These are phyloP conservation scores for Thera obeliscata DNA, from an alignment of 2,888 invertebrate species.

Conservation along the genomic window DNA sequence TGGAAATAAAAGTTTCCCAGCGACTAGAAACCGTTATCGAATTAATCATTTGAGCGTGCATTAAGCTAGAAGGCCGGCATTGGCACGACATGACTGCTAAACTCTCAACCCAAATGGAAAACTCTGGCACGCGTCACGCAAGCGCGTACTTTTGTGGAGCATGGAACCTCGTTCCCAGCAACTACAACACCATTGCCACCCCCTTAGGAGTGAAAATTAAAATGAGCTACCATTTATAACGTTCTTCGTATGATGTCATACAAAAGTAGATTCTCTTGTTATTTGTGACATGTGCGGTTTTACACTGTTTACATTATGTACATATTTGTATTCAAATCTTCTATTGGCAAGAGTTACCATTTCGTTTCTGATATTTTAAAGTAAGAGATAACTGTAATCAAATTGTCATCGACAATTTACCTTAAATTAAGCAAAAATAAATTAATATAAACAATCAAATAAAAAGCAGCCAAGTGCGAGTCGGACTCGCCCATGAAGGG, in stretches of 20 bases:
- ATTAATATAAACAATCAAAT: neutral
- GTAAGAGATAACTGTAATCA: neutral
- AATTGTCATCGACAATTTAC: neutral
- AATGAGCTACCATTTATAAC: slow-evolving; percentile 17
- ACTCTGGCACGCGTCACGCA: slow-evolving; percentile 35
- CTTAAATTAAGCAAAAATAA: neutral
- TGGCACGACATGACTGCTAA: slow-evolving; percentile 35
- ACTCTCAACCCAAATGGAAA: slow-evolving; percentile 36
- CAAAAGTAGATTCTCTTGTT: slow-evolving; percentile 12
- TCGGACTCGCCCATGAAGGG: too few species aligned
- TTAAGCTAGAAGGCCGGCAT: slow-evolving; percentile 31
- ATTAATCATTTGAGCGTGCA: slow-evolving; percentile 41
- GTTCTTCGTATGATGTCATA: slow-evolving; percentile 4
- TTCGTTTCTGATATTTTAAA: neutral
- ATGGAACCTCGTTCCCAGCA: slow-evolving; percentile 22
- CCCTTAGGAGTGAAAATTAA: slow-evolving; percentile 14
- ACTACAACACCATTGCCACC: neutral
- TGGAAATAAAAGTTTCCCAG: slow-evolving; percentile 23
- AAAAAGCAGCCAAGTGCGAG: too few species aligned
- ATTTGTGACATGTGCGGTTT: slow-evolving; percentile 11
- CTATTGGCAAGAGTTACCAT: neutral
- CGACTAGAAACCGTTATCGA: slow-evolving; percentile 33
- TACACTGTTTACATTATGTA: slow-evolving; percentile 10
- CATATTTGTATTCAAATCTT: slow-evolving; percentile 1
- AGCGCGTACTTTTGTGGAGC: slow-evolving; percentile 30